Evolutionary conservation across 2,888 invertebrate genomes (phyloP), one percentile per base, ranked within the genome.

Genomic region (Eilema sororculum): DNA sequence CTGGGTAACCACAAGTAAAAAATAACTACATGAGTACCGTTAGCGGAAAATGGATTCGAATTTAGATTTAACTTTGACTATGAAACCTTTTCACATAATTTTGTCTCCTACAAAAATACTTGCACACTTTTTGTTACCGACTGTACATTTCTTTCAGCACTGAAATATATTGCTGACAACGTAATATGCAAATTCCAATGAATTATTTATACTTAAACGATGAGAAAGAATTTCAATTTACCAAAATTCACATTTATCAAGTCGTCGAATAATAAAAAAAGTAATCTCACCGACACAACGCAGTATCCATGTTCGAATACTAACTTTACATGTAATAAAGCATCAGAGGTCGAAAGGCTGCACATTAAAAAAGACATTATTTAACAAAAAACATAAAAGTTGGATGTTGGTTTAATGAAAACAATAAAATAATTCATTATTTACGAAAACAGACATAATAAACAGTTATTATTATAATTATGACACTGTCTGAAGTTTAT

Each of bases 291-390:
- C n/a, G 8, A 66, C 13, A 67, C 59, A 52, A 28, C 0, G 16
- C 52, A 52, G n/a, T 52, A n/a, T 9, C 30, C n/a, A 20, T 67
- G 28, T n/a, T 24, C 25, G 37, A 30, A 52, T 46, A 61, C 20
- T 30, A 10, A 28, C 25, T 60, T 59, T 8, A 61, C 61, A 30
- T 67, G 59, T 24, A 60, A 67, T 67, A 67, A 67, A 67, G 25
- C 24, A 52, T 58, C 52, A 72, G 60, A 73, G 67, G 70, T 74
- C 62, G 61, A 72, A 66, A 66, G 58, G 28, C 46, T 30, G 52
- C 46, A 72, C 72, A 74, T 72, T 70, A 67, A 58, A 70, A n/a
- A 64, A n/a, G 25, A 16, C 3, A 41, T 57, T 13, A 57, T 5
- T 24, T 9, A 58, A 58, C 13, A 6, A 25, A 25, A 58, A 58